phyloP scores from a whole-genome alignment of 2,888 invertebrate species.

The Trimorus sp. region DNA sequence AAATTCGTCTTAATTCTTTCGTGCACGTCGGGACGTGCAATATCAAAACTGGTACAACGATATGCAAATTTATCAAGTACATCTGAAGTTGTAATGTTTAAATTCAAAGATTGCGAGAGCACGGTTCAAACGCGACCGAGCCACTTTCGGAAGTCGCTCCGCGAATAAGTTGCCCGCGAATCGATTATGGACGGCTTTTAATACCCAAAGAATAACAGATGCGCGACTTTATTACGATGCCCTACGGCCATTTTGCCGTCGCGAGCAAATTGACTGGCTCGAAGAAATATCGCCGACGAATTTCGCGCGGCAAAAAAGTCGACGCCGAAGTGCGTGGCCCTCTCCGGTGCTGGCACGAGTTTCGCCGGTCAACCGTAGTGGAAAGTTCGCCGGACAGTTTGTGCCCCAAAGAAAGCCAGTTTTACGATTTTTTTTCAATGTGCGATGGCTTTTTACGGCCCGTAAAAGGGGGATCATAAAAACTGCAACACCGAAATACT shows the following conservation, averaged over 20 bases:
- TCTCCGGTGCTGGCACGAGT: no score
- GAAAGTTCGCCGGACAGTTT: no score
- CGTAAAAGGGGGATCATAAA: constrained; percentile 47
- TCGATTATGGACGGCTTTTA: constrained; percentile 52
- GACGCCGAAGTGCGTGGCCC: no score
- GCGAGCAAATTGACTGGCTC: no score
- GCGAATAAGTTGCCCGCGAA: constrained; percentile 46
- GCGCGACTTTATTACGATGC: constrained; percentile 33
- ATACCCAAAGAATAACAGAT: constrained; percentile 49
- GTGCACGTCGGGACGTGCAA: constrained; percentile 49
- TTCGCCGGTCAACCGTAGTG: no score
- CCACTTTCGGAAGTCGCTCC: constrained; percentile 47
- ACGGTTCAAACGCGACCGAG: constrained; percentile 46
- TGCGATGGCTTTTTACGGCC: constrained; percentile 46
- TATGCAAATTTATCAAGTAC: constrained; percentile 65
- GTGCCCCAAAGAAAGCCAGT: no score
- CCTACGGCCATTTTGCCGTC: not conserved
- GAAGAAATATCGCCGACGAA: no score
- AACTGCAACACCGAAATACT: constrained; percentile 45
- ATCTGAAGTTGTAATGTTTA: constrained; percentile 61
- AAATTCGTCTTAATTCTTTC: constrained; percentile 44
- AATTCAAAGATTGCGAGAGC: constrained; percentile 60
- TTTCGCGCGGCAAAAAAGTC: no score
- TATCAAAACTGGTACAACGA: constrained; percentile 59
- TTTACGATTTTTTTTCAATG: constrained; percentile 29